Evolutionary conservation across 2,797 vertebrate species (phyloP), one percentile per base, ranked within the genome.

Genomic region (Danionella dracula): DNA sequence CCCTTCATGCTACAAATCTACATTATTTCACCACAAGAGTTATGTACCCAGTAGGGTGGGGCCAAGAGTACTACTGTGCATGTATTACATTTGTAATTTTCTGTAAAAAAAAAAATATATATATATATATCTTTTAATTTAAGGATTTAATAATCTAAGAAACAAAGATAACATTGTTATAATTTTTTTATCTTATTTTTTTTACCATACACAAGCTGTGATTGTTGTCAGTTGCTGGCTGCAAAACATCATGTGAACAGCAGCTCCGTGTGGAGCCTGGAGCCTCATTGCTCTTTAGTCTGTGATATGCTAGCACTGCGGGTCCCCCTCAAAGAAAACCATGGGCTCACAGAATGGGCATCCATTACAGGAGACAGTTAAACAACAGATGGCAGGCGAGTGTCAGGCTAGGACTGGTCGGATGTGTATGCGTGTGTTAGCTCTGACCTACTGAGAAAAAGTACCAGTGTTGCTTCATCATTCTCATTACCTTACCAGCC

Each of bases 381-480:
- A 74, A 78, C 79, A 75, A 77, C 74, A 79, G 81, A 79, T 76
- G 74, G 74, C 74, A 73, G 70, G 38, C 74, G 44, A 75, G 67
- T 46, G 68, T 55, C 58, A 72, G 70, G 8, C 41, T 72, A 40
- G 27, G 37, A 49, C 46, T 50, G 23, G 11, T 6, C 31, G 56
- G 15, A 49, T 21, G 27, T 37, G 27, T 64, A 58, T 21, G 27
- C 53, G 21, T 31, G 53, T 45, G 76, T 57, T 54, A 55, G 41
- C 66, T 57, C n/a, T 49, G 65, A 59, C 57, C 55, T 7, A 12
- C 66, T 29, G 41, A 27, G 23, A 6, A 31, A 66, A 59, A 60
- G 53, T 31, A 61, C 63, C 53, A 50, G 51, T n/a, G 29, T 35
- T 55, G 42, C 68, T 48, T 37, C 57, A 34, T 51, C 66, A 67